phyloP scores from a whole-genome alignment of 2,888 invertebrate genomes.

The Ditula angustiorana region DNA sequence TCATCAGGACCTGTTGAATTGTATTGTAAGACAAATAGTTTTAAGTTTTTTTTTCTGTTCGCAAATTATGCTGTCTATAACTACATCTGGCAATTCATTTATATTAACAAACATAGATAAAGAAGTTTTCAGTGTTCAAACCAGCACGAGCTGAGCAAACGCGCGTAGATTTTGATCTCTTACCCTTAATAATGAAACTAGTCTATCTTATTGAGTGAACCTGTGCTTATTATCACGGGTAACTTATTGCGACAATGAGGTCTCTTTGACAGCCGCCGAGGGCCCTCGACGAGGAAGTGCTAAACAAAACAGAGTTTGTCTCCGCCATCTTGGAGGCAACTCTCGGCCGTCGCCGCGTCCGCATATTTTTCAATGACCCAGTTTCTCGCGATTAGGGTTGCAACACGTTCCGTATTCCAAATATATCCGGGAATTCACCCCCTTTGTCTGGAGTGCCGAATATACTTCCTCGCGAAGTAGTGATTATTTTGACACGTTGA shows the following conservation, averaged over 20 bases:
- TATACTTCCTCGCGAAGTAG: no score
- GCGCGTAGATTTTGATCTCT: no score
- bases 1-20: no score
- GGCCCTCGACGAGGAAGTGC: constrained; percentile 54
- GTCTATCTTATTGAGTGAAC: neutral
- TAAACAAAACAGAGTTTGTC: constrained; percentile 70
- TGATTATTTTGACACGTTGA: no score
- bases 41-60: no score
- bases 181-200: no score
- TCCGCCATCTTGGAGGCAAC: constrained; percentile 49
- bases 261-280: constrained; percentile 39
- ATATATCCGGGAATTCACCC: neutral
- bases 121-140: no score
- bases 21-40: no score
- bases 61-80: no score
- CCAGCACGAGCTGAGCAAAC: no score
- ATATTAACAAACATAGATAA: no score
- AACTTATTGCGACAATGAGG: constrained; percentile 14
- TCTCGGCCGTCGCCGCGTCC: constrained; percentile 61
- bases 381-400: constrained; percentile 47
- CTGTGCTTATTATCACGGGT: constrained; percentile 9
- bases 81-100: no score
- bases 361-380: constrained; percentile 69
- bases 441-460: neutral
- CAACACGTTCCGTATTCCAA: neutral